These are phyloP conservation scores for Atopsyche davidsoni DNA, from an alignment of 1,140 invertebrate genomes.

Conservation along the genomic window DNA sequence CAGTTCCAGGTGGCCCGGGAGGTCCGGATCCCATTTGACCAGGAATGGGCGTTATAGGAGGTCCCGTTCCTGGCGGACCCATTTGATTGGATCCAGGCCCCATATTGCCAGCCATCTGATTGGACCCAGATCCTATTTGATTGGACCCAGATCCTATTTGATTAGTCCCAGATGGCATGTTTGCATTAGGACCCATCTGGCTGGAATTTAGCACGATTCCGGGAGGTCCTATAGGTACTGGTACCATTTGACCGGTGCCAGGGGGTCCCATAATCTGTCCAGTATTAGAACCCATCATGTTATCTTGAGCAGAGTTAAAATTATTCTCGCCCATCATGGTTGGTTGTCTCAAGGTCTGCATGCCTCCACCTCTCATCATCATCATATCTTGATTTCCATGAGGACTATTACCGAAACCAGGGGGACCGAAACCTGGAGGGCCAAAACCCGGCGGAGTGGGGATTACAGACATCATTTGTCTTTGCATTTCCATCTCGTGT, in stretches of 20 bases:
- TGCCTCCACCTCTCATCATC: slow-evolving; percentile 2
- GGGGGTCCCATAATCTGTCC: slow-evolving; percentile 35
- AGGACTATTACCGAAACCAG: neutral
- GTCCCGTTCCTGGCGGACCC: slow-evolving; percentile 18
- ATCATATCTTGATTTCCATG: slow-evolving; percentile 10
- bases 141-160: slow-evolving; percentile 9
- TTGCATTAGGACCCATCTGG: slow-evolving; percentile 29
- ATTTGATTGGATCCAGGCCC: slow-evolving; percentile 12
- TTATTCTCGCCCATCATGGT: slow-evolving; percentile 2
- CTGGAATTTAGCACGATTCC: slow-evolving; percentile 36
- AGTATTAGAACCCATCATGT: slow-evolving; percentile 3
- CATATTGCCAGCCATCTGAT: slow-evolving; percentile 11
- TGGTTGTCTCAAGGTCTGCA: slow-evolving; percentile 5
- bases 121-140: slow-evolving; percentile 16
- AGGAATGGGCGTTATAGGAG: too few relatives aligned
- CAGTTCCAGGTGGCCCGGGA: neutral
- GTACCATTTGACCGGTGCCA: slow-evolving; percentile 32
- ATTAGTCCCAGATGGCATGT: too few relatives aligned
- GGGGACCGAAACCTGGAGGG: slow-evolving; percentile 5
- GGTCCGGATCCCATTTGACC: slow-evolving; percentile 18
- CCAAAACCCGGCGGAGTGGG: slow-evolving; percentile 12
- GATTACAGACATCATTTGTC: slow-evolving; percentile 27
- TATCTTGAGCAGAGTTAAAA: neutral
- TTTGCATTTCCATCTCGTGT: slow-evolving; percentile 28
- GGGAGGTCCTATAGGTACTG: slow-evolving; percentile 36